These are phyloP conservation scores for Numenius arquata DNA, from an alignment of 2,113 vertebrate species.

Conservation along the genomic window DNA sequence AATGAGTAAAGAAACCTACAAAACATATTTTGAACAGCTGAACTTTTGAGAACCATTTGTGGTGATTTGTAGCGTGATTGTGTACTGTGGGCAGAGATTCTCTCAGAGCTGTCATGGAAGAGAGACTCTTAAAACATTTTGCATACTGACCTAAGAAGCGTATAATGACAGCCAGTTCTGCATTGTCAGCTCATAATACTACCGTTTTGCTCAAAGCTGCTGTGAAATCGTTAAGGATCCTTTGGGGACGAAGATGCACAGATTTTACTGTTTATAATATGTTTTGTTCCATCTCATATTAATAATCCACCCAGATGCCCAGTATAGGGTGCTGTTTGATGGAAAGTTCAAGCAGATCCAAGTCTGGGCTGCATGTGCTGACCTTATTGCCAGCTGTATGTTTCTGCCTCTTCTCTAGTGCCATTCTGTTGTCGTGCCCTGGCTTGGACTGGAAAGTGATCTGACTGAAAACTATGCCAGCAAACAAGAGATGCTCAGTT, in stretches of 20 bases:
- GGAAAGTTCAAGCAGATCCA: not conserved
- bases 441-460: not conserved
- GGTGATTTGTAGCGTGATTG: not conserved
- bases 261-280: slow-evolving; percentile 23
- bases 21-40: not conserved
- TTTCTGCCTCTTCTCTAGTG: not conserved
- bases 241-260: not conserved
- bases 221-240: not conserved
- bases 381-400: not conserved
- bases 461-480: not conserved
- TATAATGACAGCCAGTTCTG: not conserved
- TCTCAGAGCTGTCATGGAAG: not conserved
- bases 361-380: not conserved
- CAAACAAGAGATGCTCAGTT: not conserved
- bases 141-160: not conserved
- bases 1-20: not conserved
- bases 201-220: not conserved
- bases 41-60: not conserved
- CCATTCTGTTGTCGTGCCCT: not conserved
- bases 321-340: not conserved
- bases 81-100: not conserved
- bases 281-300: slow-evolving; percentile 2
- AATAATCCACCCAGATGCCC: slow-evolving; percentile 33
- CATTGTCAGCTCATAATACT: not conserved
- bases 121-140: not conserved